Percentiles rank a stretch among this genome's conserved stretches.
Conservation (phyloP, 1,140 invertebrate species). For the Lithobius niger region DNA sequence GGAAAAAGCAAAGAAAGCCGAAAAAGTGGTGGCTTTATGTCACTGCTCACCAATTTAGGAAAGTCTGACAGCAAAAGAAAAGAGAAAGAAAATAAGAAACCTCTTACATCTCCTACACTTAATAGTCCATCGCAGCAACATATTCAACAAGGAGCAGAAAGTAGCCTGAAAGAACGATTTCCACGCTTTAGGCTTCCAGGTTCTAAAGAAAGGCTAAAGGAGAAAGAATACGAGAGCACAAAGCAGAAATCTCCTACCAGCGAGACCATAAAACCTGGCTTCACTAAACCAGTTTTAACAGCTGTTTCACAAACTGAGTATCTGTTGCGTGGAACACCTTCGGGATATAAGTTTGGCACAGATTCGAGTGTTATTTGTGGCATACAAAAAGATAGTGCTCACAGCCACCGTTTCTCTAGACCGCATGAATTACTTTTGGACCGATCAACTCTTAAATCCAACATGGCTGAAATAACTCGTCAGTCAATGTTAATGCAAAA, state of each 20-base stretch:
- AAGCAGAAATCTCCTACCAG: not conserved
- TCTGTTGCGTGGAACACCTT: not conserved
- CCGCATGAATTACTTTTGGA: not conserved
- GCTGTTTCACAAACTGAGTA: not conserved
- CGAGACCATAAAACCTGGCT: not conserved
- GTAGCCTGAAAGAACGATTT: conserved; percentile 5
- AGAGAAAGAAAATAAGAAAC: conserved; percentile 14
- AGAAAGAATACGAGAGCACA: conserved; percentile 13
- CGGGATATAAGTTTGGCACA: not conserved
- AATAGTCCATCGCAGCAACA: no score
- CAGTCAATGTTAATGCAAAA: not conserved
- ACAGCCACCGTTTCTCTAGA: not conserved
- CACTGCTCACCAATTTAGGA: conserved; percentile 12
- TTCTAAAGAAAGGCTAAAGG: conserved; percentile 53
- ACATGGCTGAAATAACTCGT: not conserved
- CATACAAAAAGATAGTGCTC: not conserved
- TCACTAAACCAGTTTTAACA: not conserved
- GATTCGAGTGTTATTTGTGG: not conserved
- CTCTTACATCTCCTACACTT: not conserved
- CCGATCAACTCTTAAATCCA: not conserved
- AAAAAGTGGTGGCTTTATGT: conserved; percentile 6
- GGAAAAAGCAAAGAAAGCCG: not conserved
- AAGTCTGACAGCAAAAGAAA: conserved; percentile 17
- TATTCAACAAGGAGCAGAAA: not conserved
- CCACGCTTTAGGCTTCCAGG: conserved; percentile 40